phyloP scores from a whole-genome alignment of 2,888 invertebrate species.

The Troilus luridus region DNA sequence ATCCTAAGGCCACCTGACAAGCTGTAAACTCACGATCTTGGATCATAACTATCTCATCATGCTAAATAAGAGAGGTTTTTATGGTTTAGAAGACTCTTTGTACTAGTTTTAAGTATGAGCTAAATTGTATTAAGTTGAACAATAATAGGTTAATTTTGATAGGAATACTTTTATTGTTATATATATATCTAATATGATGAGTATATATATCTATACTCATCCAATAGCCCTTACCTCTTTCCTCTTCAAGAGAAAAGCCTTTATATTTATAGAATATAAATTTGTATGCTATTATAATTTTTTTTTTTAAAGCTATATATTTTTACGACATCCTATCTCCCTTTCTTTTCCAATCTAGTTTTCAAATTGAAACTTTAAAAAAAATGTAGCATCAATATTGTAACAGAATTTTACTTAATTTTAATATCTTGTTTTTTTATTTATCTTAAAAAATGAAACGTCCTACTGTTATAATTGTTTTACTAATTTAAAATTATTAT shows the following conservation, averaged over 20 bases:
- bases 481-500: neutral
- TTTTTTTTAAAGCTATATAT: neutral
- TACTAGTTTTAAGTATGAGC: slow-evolving; percentile 8
- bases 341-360: neutral
- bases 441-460: neutral
- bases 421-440: neutral
- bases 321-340: neutral
- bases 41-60: too few species aligned
- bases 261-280: neutral
- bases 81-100: neutral
- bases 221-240: neutral
- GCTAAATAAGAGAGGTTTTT: neutral
- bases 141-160: neutral
- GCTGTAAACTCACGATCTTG: too few species aligned
- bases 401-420: too few species aligned
- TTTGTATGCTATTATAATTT: neutral
- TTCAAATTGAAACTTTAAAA: neutral
- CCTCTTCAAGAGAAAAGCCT: neutral
- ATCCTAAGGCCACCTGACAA: too few species aligned
- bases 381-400: neutral
- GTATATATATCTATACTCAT: neutral
- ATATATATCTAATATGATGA: too few species aligned
- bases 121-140: neutral
- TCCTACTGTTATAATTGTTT: neutral
- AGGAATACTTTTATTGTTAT: neutral